Conservation (phyloP, 2,888 invertebrate genomes). For the Nasonovia ribisnigri region DNA sequence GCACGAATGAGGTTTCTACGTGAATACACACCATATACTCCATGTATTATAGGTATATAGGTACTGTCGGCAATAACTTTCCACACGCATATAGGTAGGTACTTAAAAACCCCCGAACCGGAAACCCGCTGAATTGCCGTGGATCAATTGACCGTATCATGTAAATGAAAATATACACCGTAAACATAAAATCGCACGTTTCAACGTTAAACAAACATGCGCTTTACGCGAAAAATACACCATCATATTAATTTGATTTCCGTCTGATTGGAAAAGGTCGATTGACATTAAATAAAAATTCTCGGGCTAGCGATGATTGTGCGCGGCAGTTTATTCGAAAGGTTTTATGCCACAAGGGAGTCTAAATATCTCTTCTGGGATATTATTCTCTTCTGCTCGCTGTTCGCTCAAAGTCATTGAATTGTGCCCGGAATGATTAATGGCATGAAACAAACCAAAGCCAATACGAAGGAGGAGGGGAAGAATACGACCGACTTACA, state of each 20-base stretch:
- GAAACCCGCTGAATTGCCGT: slow-evolving; percentile 41
- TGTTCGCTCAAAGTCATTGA: slow-evolving; percentile 11
- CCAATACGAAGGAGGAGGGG: neutral
- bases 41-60: neutral
- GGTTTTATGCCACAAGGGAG: slow-evolving; percentile 10
- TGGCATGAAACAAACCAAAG: slow-evolving; percentile 32
- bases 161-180: slow-evolving; percentile 9
- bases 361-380: slow-evolving; percentile 35
- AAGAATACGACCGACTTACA: neutral
- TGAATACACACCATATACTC: neutral
- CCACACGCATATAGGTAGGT: neutral
- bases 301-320: neutral
- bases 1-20: slow-evolving; percentile 14
- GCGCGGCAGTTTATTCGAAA: neutral
- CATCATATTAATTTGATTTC: slow-evolving; percentile 11
- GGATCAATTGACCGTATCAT: slow-evolving; percentile 55
- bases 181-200: neutral
- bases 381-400: neutral
- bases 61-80: neutral
- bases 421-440: slow-evolving; percentile 34
- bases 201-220: neutral
- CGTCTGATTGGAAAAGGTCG: neutral
- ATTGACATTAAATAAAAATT: neutral
- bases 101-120: neutral
- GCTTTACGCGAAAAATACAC: neutral